Base-by-base conservation (phyloP, 2,888 invertebrate genomes). In the Campoletis raptor region DNA sequence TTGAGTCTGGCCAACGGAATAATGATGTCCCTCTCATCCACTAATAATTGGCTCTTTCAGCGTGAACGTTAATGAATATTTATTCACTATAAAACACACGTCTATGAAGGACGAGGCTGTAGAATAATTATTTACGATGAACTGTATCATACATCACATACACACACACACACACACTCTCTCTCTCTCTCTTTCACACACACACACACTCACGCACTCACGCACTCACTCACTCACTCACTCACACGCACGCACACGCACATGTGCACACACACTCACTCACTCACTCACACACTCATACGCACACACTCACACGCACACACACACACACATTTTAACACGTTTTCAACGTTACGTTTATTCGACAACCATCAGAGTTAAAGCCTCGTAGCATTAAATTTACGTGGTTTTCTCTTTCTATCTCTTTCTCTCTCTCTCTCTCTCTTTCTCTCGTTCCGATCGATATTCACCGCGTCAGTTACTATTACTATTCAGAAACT, bases 381-480 rank as follows among this genome's bases (percentile, higher is more conserved):
- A 78, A 70, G 36, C 64, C 48, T 52, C 12, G 24, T 21, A 8
- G 45, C 45, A 15, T 18, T n/a, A 64, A 42, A 54, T 54, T 36
- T 57, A 24, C 45, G 48, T 30, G 30, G 2, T 30, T 30, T 30
- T 30, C 30, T 30, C 30, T 30, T 40, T 67, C 30, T 66, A 15
- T 57, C 21, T 74, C 36, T n/a, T 18, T 57, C 36, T 57, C 57
- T 48, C 64, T 15, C 48, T 24, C 7, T 37, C n/a, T 40, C 36
- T 40, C 72, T 66, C 66, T 48, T 57, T 12, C 67, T 36, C 37
- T 36, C n/a, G 36, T 15, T 4, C 9, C 37, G 64, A 72, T 85
- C 85, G 81, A 85, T 85, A 85, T 77, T 77, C 81, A 81, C 42
- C 45, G 85, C 81, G 57, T 72, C 85, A 48, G 72, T 81, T 85